Conservation (phyloP, 2,888 invertebrate species). For the Himalopsyche anomala region DNA sequence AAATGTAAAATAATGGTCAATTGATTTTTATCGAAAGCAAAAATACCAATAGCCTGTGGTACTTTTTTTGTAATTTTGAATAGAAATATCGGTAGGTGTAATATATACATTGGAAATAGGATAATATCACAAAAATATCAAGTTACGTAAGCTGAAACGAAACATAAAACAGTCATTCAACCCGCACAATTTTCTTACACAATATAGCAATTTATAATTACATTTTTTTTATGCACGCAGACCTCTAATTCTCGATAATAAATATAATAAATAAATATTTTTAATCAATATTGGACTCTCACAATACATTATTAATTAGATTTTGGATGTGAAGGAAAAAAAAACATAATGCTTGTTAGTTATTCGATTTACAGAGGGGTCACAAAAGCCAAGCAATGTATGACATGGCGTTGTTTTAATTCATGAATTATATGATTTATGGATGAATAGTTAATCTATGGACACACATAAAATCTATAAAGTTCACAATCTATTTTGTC, state of each 20-base stretch:
- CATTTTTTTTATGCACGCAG: background rate
- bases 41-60: no score
- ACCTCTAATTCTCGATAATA: slow-evolving; percentile 34
- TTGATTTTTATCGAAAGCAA: no score
- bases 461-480: background rate
- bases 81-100: background rate
- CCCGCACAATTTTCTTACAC: background rate
- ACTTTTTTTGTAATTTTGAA: background rate
- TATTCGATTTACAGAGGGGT: slow-evolving; percentile 7
- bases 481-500: no score
- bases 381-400: slow-evolving; percentile 30
- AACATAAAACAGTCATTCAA: slow-evolving; percentile 25
- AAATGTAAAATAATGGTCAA: background rate
- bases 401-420: slow-evolving; percentile 16
- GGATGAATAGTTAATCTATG: background rate
- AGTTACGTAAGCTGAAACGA: background rate
- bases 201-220: background rate
- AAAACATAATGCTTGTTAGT: slow-evolving; percentile 26
- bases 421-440: slow-evolving; percentile 9
- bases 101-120: background rate
- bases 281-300: slow-evolving; percentile 65
- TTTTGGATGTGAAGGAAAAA: background rate
- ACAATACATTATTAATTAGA: slow-evolving; percentile 55
- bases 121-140: background rate
- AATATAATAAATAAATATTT: slow-evolving; percentile 43